These are phyloP conservation scores for Enteromius radiatus DNA, from an alignment of 2,797 vertebrate species.

Conservation along the genomic window DNA sequence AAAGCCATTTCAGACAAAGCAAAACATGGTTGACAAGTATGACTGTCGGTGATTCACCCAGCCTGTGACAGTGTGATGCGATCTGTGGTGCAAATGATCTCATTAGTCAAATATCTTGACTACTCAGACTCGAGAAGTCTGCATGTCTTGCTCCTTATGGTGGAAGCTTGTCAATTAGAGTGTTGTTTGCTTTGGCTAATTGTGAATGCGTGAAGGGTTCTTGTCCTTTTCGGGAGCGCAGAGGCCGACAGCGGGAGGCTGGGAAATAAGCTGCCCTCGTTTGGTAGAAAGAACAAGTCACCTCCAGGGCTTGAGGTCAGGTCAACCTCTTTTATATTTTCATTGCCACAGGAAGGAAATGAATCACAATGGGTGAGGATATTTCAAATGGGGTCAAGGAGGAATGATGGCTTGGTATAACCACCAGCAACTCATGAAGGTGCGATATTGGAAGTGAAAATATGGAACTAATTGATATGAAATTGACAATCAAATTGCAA, in stretches of 20 bases:
- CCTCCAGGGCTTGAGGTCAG: constrained; percentile 42
- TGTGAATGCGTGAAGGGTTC: constrained; percentile 47
- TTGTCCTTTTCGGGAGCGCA: constrained; percentile 47
- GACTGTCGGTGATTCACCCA: constrained; percentile 10
- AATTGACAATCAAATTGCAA: background rate
- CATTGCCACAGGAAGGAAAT: constrained; percentile 10
- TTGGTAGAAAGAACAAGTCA: constrained; percentile 30
- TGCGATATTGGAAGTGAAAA: background rate
- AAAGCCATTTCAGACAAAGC: constrained; percentile 7
- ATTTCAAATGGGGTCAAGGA: background rate
- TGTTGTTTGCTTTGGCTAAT: constrained; percentile 49
- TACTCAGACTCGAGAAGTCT: constrained; percentile 3
- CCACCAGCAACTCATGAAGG: background rate
- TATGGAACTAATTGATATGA: background rate
- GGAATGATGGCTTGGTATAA: background rate
- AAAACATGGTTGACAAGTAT: background rate
- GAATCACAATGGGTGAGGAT: background rate
- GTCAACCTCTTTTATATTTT: constrained; percentile 27
- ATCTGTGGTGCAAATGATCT: constrained; percentile 23
- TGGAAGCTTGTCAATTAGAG: constrained; percentile 9
- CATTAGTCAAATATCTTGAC: constrained; percentile 30
- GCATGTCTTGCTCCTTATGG: constrained; percentile 36
- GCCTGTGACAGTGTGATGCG: constrained; percentile 16
- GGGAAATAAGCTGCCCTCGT: constrained; percentile 43
- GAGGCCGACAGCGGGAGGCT: constrained; percentile 38